Percentiles rank a stretch among this genome's conserved stretches.
phyloP scores from a whole-genome alignment of 2,113 vertebrate genomes.

The Silurus asotus region DNA sequence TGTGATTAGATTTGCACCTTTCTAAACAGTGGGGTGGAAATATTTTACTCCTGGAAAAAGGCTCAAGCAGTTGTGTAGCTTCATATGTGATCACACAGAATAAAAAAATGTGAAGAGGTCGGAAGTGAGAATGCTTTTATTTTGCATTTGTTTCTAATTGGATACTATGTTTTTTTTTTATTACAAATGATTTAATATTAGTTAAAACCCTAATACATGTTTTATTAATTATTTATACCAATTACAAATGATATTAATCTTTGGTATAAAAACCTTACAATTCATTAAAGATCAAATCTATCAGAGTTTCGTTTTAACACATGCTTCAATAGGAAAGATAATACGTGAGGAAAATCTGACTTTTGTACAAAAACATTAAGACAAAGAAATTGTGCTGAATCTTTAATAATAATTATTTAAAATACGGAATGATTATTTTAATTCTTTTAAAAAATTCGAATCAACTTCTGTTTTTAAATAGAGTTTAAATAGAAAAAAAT shows the following conservation, averaged over 20 bases:
- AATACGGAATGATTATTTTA: too few relatives aligned
- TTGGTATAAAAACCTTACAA: not conserved
- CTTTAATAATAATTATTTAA: not conserved
- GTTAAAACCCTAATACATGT: too few relatives aligned
- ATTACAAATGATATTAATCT: too few relatives aligned
- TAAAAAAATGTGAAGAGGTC: not conserved
- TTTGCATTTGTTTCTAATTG: not conserved
- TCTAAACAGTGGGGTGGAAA: conserved; percentile 22
- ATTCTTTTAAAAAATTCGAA: too few relatives aligned
- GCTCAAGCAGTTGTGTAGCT: conserved; percentile 15
- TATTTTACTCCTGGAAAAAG: conserved; percentile 36
- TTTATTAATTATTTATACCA: too few relatives aligned
- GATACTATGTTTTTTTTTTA: not conserved
- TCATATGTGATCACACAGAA: not conserved
- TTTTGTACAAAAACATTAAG: not conserved
- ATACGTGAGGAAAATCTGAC: not conserved
- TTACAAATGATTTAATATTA: not conserved
- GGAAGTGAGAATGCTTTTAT: not conserved
- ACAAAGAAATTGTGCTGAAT: not conserved
- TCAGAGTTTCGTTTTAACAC: not conserved
- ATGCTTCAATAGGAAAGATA: not conserved
- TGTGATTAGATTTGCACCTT: conserved; percentile 26
- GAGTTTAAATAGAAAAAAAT: too few relatives aligned
- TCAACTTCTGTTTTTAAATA: too few relatives aligned
- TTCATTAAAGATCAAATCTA: not conserved